These are phyloP conservation scores for Clivina fossor DNA, from an alignment of 2,888 invertebrate species.

Conservation along the genomic window DNA sequence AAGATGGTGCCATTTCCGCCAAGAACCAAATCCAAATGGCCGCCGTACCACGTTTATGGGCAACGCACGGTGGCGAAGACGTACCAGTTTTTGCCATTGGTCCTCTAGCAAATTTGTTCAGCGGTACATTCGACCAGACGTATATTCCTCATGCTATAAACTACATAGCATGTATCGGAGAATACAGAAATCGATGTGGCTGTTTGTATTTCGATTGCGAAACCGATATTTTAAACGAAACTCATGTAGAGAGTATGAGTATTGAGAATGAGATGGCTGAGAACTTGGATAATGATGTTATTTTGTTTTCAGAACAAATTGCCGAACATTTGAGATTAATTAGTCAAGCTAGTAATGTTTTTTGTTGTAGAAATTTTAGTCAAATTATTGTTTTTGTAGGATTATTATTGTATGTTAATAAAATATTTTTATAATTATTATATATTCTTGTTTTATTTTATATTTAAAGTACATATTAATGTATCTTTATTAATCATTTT, in stretches of 20 bases:
- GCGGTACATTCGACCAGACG: constrained; percentile 73
- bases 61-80: constrained; percentile 74
- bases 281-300: neutral
- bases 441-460: no score
- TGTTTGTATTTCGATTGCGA: constrained; percentile 28
- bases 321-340: constrained; percentile 3
- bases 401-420: no score
- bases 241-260: neutral
- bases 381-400: no score
- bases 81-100: constrained; percentile 70
- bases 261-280: neutral
- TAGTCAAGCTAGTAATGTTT: neutral
- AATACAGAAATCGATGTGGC: constrained; percentile 59
- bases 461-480: no score
- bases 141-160: constrained; percentile 77
- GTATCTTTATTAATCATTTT: no score
- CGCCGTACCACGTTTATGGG: constrained; percentile 70
- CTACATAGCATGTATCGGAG: constrained; percentile 67
- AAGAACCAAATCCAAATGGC: constrained; percentile 58
- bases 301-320: no score
- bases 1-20: constrained; percentile 46
- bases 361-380: no score
- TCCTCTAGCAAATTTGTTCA: constrained; percentile 61
- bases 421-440: no score
- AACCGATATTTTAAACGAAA: constrained; percentile 3